Evolutionary conservation across 2,797 vertebrate species (phyloP), one percentile per base, ranked within the genome.

Genomic region (Chaetodon trifasciatus): DNA sequence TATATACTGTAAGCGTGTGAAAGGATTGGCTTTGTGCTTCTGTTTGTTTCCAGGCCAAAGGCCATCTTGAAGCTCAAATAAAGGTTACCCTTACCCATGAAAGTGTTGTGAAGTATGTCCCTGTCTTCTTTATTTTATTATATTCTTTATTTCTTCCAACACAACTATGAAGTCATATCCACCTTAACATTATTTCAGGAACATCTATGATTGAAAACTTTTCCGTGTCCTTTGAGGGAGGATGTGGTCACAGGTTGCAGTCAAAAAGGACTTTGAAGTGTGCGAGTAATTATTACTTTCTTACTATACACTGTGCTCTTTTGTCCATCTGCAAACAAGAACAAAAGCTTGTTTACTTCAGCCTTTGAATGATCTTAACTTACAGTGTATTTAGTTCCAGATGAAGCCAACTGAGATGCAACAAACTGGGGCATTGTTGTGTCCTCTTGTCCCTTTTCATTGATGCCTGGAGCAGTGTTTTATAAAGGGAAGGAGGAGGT

Each of bases 21-120:
- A 83, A 65, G 32, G 67, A 75, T 68, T 71, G 73, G 28, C 28
- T 85, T 46, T 80, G 73, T 86, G 81, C 83, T 83, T 89, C 63
- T 71, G 57, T 82, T 70, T 79, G 58, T 86, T 78, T 44, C 32
- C 81, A 40, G 28, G 28, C 28, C 28, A 13, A 77, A 67, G 53
- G 66, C 50, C 74, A 84, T 82, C 39, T 72, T 79, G 35, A 74
- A 88, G 80, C 84, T 83, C 69, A 84, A 95, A 94, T 94, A 94
- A 95, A 95, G 72, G 80, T 75, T 89, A 44, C 70, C 84, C 73
- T 81, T 84, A 82, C 52, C 67, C 47, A 71, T 24, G 4, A 49
- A 64, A 56, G 46, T 71, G 49, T 23, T 16, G 46, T 40, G 2
- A 32, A 32, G 28, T 32, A 32, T 69, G 15, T 3, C 39, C 11